phyloP scores from a whole-genome alignment of 2,113 vertebrate genomes.

The Eclectus roratus region DNA sequence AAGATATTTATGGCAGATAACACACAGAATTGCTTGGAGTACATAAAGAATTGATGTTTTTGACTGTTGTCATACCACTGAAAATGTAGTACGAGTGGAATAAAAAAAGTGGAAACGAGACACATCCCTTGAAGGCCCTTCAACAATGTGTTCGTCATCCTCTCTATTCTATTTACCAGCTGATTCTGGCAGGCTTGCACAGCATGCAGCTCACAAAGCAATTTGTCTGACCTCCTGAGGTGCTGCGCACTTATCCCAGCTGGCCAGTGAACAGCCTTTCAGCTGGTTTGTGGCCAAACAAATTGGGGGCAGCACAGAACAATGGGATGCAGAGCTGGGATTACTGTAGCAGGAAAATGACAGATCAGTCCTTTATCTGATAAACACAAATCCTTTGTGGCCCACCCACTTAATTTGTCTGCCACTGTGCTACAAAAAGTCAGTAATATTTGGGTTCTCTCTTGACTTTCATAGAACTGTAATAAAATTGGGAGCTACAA shows the following conservation, averaged over 20 bases:
- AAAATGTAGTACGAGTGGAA: accelerated
- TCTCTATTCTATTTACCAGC: background rate
- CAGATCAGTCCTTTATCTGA: background rate
- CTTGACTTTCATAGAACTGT: background rate
- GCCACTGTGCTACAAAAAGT: background rate
- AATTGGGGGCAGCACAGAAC: background rate
- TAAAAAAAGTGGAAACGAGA: background rate
- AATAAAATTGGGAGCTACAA: background rate
- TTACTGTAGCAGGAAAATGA: background rate
- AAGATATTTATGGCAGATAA: background rate
- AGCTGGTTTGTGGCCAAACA: background rate
- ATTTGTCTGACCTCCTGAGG: background rate
- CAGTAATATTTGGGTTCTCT: background rate
- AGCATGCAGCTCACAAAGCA: background rate
- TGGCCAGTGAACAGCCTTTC: background rate
- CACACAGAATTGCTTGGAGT: background rate
- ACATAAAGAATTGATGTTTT: background rate
- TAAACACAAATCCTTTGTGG: background rate
- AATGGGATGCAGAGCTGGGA: background rate
- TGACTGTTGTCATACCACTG: background rate
- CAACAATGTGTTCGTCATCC: background rate
- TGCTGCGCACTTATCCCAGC: background rate
- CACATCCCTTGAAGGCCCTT: background rate
- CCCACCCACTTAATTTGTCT: background rate
- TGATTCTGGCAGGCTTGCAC: conserved; percentile 10